Evolutionary conservation across 1,140 invertebrate genomes (phyloP), one percentile per base, ranked within the genome.

Genomic region (Ephestia elutella): DNA sequence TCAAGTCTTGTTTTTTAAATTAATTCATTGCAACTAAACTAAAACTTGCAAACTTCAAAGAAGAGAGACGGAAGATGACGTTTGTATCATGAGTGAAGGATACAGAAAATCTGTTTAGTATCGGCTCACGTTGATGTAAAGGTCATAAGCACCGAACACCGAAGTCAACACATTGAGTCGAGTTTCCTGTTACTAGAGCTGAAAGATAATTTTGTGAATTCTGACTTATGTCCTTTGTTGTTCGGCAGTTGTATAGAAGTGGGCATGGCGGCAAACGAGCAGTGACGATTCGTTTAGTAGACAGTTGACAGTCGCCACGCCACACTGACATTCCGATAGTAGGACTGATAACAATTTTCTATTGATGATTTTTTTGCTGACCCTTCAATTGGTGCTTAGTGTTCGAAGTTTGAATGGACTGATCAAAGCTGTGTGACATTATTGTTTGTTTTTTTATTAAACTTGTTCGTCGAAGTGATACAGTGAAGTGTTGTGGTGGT

Each of bases 251-350:
- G 65, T 70, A 73, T 75, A 62, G 75, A 83, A 83, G 84, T 86
- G 86, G 86, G 86, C 86, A 88, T 86, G 86, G 86, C 86, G 86
- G 81, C 77, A 75, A 80, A 73, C 74, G 70, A 80, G 71, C 82
- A 80, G 80, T 84, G 86, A 86, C 83, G 83, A 86, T 80, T 85
- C 83, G 81, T 85, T 86, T 88, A 88, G 86, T 86, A 86, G 86
- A 86, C 83, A 88, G 74, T 88, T 88, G 85, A 88, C 85, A 86
- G 85, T 88, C 85, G 77, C 81, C 82, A 86, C 85, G 83, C 83
- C 78, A 84, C 76, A 85, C 76, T 86, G 86, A 84, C 82, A 88
- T 86, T 86, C 79, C 82, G 80, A 88, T 84, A 85, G 80, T 74
- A 81, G 73, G 63, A 79, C 82, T 86, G 82, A 86, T 88, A 87